phyloP scores from a whole-genome alignment of 2,113 vertebrate genomes.

The Diphyllodes magnificus region DNA sequence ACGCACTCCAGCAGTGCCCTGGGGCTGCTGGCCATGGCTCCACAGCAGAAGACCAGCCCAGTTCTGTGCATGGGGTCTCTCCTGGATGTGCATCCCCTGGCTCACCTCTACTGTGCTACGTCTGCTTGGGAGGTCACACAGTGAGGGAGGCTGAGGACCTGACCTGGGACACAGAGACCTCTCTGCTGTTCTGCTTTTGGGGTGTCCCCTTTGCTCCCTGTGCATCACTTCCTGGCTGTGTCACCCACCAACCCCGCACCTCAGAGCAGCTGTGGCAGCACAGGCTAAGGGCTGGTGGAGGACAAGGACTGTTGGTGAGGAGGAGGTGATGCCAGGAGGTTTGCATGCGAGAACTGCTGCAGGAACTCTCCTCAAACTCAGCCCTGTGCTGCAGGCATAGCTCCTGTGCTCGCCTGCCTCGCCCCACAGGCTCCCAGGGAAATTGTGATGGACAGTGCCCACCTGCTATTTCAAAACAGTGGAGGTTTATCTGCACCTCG shows the following conservation, averaged over 20 bases:
- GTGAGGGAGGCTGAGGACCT: background rate
- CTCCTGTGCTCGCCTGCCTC: accelerated
- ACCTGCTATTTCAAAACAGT: background rate
- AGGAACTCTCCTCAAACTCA: background rate
- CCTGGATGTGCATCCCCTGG: background rate
- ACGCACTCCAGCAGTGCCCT: accelerated
- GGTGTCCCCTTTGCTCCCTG: background rate
- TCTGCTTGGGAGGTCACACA: background rate
- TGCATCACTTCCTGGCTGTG: background rate
- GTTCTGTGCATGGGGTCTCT: background rate
- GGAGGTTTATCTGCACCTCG: accelerated
- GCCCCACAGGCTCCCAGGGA: background rate
- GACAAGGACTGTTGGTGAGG: background rate
- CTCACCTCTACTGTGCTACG: accelerated
- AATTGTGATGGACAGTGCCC: accelerated
- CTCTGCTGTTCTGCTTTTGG: background rate
- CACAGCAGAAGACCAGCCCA: background rate
- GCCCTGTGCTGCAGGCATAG: background rate
- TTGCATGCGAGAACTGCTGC: background rate
- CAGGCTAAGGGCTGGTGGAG: background rate
- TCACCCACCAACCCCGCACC: accelerated
- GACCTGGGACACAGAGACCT: background rate
- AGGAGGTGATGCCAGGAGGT: background rate
- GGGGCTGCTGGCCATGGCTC: background rate
- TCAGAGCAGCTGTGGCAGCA: background rate